Conservation (phyloP, 2,113 vertebrate genomes). For the Anser cygnoides region DNA sequence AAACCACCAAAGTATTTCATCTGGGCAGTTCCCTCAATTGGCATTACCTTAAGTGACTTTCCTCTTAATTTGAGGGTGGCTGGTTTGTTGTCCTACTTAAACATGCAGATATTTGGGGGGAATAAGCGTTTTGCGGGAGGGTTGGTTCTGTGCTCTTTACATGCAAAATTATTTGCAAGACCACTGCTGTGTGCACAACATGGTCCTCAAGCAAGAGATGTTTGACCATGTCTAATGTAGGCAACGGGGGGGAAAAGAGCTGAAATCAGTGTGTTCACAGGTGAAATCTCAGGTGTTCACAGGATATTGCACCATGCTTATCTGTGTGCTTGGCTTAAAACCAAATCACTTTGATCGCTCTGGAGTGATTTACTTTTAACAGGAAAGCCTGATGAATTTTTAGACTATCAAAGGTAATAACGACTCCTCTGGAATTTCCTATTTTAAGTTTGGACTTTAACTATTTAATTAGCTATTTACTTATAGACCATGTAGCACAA, state of each 20-base stretch:
- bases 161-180: background rate
- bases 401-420: background rate
- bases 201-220: background rate
- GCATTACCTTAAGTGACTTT: background rate
- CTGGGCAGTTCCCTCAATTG: background rate
- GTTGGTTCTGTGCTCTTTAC: background rate
- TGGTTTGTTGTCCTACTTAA: background rate
- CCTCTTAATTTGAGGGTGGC: background rate
- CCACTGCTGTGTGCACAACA: background rate
- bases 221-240: background rate
- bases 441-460: background rate
- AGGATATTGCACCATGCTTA: background rate
- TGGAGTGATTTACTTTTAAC: background rate
- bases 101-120: background rate
- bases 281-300: background rate
- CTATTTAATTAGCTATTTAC: background rate
- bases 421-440: background rate
- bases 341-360: background rate
- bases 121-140: rapidly evolving
- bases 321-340: background rate
- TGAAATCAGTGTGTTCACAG: background rate
- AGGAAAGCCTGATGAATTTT: background rate
- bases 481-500: background rate
- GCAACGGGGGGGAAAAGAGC: background rate
- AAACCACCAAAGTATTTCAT: background rate